These are phyloP conservation scores for Taeniopygia guttata DNA, from an alignment of 2,797 vertebrate species.

Conservation along the genomic window DNA sequence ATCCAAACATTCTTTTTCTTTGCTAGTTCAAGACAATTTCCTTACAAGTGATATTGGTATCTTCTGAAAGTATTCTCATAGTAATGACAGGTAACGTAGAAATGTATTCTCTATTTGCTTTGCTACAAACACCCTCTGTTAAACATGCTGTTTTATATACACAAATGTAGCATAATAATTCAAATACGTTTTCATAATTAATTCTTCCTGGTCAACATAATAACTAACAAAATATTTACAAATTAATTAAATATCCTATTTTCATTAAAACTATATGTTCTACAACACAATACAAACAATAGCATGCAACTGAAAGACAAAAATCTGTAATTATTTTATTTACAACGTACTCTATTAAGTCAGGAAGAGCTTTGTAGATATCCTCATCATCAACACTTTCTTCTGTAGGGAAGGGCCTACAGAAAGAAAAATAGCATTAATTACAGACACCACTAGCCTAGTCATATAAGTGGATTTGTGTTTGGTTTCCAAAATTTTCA, in stretches of 20 bases:
- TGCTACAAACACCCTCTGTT: background rate
- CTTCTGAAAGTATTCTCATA: background rate
- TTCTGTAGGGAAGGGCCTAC: constrained; percentile 92
- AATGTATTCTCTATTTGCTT: background rate
- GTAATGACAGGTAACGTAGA: background rate
- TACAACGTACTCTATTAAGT: constrained; percentile 91
- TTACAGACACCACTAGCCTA: background rate
- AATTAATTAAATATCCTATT: background rate
- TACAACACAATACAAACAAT: background rate
- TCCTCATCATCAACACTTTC: constrained; percentile 90
- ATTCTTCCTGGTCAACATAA: background rate
- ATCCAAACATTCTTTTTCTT: background rate
- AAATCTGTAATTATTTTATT: background rate
- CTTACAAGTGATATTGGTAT: background rate
- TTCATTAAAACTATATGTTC: background rate
- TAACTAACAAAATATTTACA: background rate
- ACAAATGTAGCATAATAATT: background rate
- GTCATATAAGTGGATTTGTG: background rate
- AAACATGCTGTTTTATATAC: background rate
- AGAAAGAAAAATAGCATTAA: background rate
- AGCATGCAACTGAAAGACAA: background rate
- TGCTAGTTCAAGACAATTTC: background rate
- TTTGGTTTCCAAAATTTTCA: background rate
- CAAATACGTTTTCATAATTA: background rate
- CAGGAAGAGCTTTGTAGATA: constrained; percentile 93